A percentile compares a stretch with the other conserved stretches of the same genome.
phyloP scores from a whole-genome alignment of 2,113 vertebrate species.

The Callospermophilus lateralis region DNA sequence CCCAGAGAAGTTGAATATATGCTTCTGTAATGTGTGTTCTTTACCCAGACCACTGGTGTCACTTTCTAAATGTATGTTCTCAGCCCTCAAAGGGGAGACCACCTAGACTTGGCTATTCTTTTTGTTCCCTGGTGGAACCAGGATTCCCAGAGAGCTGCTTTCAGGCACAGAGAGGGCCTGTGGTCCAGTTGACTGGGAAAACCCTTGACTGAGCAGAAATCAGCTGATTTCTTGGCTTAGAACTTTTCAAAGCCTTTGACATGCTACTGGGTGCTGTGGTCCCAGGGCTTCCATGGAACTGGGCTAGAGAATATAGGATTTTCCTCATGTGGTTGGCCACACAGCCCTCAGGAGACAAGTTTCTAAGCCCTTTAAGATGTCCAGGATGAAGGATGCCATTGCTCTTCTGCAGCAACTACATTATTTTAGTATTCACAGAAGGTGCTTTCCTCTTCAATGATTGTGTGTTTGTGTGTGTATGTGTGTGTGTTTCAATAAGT shows the following conservation, averaged over 20 bases:
- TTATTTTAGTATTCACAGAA: neutral
- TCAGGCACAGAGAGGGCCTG: neutral
- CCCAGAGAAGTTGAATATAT: neutral
- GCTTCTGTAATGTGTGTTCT: neutral
- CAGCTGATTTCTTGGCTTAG: neutral
- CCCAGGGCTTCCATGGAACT: no score
- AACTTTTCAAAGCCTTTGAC: neutral
- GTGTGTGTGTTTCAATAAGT: neutral
- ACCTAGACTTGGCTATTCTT: rapidly evolving
- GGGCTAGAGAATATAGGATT: neutral
- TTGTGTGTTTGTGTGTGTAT: no score
- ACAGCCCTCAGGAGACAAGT: neutral
- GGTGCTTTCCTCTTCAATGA: neutral
- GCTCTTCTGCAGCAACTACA: rapidly evolving
- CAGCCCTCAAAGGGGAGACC: neutral
- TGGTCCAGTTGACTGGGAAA: neutral
- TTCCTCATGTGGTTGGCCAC: neutral
- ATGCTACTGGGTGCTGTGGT: no score
- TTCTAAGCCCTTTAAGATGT: neutral
- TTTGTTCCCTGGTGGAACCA: neutral
- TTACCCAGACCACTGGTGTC: neutral
- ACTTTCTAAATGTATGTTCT: neutral
- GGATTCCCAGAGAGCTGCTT: no score
- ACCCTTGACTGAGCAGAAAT: neutral
- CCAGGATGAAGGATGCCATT: neutral